Evolutionary conservation across 2,888 invertebrate species (phyloP).

Genomic region (Oithona nana): DNA sequence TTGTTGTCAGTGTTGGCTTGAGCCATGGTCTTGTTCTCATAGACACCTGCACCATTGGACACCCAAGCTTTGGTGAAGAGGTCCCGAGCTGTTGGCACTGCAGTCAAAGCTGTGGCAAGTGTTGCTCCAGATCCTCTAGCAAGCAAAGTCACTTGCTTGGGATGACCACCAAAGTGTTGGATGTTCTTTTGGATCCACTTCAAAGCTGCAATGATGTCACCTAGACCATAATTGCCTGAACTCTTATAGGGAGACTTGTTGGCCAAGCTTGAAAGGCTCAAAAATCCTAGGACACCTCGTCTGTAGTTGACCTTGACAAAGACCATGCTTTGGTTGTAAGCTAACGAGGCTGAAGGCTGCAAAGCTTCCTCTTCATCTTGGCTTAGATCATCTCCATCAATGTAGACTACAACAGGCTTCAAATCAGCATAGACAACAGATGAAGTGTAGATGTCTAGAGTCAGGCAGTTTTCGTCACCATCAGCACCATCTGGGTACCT

Average conservation of each 20-base stretch:
- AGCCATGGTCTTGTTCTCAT: neutral
- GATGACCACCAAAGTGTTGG: constrained; percentile 62
- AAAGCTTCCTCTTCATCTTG: constrained; percentile 18
- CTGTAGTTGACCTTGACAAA: constrained; percentile 74
- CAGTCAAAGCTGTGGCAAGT: constrained; percentile 50
- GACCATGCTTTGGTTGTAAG: constrained; percentile 55
- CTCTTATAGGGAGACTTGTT: constrained; percentile 47
- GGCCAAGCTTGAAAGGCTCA: constrained; percentile 43
- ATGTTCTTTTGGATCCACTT: constrained; percentile 65
- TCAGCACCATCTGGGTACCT: constrained; percentile 19
- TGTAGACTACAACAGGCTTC: constrained; percentile 58
- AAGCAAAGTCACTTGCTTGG: constrained; percentile 52
- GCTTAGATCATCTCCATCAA: constrained; percentile 47
- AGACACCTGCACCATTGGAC: constrained; percentile 27
- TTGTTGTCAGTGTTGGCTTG: neutral
- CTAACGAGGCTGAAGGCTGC: constrained; percentile 32
- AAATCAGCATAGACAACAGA: constrained; percentile 55
- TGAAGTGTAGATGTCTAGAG: constrained; percentile 61
- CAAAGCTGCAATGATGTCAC: constrained; percentile 53
- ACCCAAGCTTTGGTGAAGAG: constrained; percentile 60
- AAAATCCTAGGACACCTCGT: constrained; percentile 47
- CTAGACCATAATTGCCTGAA: constrained; percentile 68
- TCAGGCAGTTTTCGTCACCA: constrained; percentile 59
- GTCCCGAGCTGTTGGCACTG: constrained; percentile 36
- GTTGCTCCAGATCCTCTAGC: constrained; percentile 73